phyloP scores from a whole-genome alignment of 1,140 invertebrate genomes.

The Aphaenogaster floridana region DNA sequence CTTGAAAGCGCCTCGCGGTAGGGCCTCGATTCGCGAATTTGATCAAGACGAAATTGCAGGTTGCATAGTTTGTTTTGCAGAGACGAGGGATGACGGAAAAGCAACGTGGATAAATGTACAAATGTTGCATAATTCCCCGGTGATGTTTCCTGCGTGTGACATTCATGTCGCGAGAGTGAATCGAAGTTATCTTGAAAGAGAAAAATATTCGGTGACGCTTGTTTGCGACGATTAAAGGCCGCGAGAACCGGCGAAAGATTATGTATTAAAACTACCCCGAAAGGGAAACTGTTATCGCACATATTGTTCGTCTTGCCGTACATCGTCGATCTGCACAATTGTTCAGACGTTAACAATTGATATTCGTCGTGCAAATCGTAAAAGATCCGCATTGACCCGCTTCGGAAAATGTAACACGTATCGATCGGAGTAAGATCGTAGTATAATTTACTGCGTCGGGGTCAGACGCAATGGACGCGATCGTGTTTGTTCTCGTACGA shows the following conservation, averaged over 20 bases:
- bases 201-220: background rate
- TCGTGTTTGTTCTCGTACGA: background rate
- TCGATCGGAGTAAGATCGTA: background rate
- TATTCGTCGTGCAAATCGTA: background rate
- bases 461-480: background rate
- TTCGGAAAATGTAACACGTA: background rate
- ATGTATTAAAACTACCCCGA: slow-evolving; percentile 26
- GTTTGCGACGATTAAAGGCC: background rate
- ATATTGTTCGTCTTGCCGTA: no score
- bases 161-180: background rate
- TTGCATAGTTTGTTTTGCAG: background rate
- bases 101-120: background rate
- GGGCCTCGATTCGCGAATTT: background rate
- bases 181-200: background rate
- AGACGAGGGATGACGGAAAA: no score
- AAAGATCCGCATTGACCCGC: background rate
- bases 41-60: background rate
- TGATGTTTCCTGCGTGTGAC: background rate
- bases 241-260: background rate
- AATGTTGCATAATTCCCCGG: background rate
- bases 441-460: background rate
- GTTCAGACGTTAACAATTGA: background rate
- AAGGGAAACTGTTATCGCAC: background rate
- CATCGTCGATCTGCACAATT: background rate
- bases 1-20: slow-evolving; percentile 45